Conservation (phyloP, 2,113 vertebrate genomes). For the Poeciliopsis retropinna region DNA sequence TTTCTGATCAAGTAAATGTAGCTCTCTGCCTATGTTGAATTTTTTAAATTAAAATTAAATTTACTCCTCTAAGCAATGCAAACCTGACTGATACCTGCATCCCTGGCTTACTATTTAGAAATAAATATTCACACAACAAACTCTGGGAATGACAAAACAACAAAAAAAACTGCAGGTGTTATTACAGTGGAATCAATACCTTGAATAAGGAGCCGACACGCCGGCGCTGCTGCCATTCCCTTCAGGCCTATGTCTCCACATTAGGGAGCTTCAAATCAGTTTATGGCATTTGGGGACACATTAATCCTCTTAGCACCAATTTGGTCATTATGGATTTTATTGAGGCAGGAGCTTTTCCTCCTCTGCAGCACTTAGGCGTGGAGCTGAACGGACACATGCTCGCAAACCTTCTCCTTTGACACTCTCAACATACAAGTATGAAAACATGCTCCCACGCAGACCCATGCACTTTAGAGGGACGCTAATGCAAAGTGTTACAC, state of each 20-base stretch:
- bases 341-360: conserved; percentile 53
- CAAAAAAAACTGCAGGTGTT: conserved; percentile 45
- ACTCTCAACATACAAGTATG: neutral
- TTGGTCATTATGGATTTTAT: conserved; percentile 60
- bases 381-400: conserved; percentile 10
- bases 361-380: conserved; percentile 38
- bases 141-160: conserved; percentile 32
- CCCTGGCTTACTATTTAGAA: neutral
- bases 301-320: conserved; percentile 69
- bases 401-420: neutral
- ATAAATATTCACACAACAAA: conserved; percentile 7
- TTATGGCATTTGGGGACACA: conserved; percentile 57
- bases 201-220: conserved; percentile 15
- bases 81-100: neutral
- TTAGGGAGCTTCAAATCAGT: conserved; percentile 60
- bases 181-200: conserved; percentile 56
- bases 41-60: neutral
- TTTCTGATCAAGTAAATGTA: too few relatives aligned
- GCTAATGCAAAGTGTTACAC: conserved; percentile 41
- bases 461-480: conserved; percentile 20
- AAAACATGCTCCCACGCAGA: conserved; percentile 24
- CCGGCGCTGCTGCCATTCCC: conserved; percentile 29
- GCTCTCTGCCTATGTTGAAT: neutral
- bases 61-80: neutral
- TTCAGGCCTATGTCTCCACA: conserved; percentile 40